A percentile compares a stretch with the other conserved stretches of the same genome.
These are phyloP conservation scores for Leptopilina myrica DNA, from an alignment of 2,888 invertebrate species.

Conservation along the genomic window DNA sequence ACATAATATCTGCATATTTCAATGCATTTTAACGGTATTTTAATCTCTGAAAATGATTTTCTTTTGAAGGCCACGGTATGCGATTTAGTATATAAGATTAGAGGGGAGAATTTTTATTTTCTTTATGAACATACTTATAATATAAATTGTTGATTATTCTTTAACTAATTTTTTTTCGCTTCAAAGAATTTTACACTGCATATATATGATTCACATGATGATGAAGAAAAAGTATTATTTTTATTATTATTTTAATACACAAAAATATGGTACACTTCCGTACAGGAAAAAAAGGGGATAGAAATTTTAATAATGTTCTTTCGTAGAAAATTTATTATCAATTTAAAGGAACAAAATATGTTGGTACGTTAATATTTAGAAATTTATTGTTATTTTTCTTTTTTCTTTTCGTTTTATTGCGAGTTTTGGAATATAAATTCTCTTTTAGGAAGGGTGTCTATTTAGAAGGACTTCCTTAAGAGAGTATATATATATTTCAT, in stretches of 20 bases:
- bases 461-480: conserved; percentile 17
- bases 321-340: not conserved
- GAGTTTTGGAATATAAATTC: not conserved
- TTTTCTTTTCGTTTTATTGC: not conserved
- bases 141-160: not conserved
- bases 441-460: not conserved
- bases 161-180: not conserved
- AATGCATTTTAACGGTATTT: conserved; percentile 11
- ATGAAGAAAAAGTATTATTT: not conserved
- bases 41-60: conserved; percentile 2
- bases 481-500: conserved; percentile 1
- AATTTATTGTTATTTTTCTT: too few species aligned
- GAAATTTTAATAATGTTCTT: too few species aligned
- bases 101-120: conserved; percentile 2
- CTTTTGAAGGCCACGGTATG: not conserved
- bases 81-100: conserved; percentile 18
- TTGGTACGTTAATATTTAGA: too few species aligned
- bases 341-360: not conserved
- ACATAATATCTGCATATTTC: conserved; percentile 18
- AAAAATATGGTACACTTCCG: not conserved
- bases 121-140: conserved; percentile 1
- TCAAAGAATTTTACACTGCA: not conserved
- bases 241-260: not conserved
- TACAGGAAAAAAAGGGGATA: not conserved
- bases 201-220: too few species aligned